Conservation (phyloP, 2,888 invertebrate species). For the Lasioglossum marginatum region DNA sequence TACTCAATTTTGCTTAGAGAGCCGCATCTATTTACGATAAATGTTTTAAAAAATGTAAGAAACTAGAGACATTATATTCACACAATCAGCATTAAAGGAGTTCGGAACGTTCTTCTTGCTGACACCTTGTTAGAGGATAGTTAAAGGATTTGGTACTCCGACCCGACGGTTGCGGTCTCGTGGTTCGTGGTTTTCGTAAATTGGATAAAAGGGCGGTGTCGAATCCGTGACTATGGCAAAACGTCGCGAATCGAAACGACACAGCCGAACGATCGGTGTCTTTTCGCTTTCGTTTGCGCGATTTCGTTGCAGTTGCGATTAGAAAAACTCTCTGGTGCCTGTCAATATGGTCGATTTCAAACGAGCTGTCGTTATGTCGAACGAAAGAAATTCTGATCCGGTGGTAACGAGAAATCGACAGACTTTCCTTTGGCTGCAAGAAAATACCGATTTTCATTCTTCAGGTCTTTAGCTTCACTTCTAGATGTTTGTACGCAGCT, state of each 20-base stretch:
- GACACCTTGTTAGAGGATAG: not conserved
- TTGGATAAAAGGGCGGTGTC: slow-evolving; percentile 3
- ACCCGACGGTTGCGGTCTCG: not conserved
- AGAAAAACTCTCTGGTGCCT: slow-evolving; percentile 45
- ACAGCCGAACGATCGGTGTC: slow-evolving; percentile 68
- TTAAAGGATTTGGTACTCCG: not conserved
- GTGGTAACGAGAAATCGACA: not conserved
- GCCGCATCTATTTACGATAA: no score
- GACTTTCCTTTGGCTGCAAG: not conserved
- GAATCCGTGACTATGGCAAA: slow-evolving; percentile 40
- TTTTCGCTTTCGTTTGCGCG: slow-evolving; percentile 69
- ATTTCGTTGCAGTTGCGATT: slow-evolving; percentile 48
- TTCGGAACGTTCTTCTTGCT: not conserved
- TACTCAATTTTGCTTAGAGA: no score
- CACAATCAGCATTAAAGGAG: not conserved
- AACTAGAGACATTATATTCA: not conserved
- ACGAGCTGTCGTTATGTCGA: not conserved
- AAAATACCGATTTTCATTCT: not conserved
- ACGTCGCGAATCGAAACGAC: slow-evolving; percentile 57
- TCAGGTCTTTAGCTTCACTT: no score
- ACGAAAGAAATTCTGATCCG: not conserved
- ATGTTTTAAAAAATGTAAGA: no score
- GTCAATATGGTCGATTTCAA: slow-evolving; percentile 19
- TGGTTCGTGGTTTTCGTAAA: not conserved
- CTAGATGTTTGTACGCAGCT: no score